A percentile compares a stretch with the other conserved stretches of the same genome.
Evolutionary conservation across 2,888 invertebrate genomes (phyloP).

Genomic region (Lasioglossum zephyrum): DNA sequence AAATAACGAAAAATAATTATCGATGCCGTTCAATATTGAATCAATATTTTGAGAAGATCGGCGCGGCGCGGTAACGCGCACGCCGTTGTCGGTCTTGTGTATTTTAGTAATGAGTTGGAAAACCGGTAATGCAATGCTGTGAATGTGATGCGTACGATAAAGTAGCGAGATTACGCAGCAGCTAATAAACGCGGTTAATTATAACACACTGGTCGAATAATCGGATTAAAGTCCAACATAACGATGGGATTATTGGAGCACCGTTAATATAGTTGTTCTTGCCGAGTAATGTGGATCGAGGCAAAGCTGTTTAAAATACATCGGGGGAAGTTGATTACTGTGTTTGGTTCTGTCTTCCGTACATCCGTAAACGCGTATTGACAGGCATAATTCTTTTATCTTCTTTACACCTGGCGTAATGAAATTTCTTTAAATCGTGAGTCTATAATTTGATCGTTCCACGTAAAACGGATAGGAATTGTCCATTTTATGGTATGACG

Average conservation of each 20-base stretch:
- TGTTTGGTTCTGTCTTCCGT: not conserved
- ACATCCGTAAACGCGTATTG: not conserved
- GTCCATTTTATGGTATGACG: not conserved
- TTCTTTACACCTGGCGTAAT: not conserved
- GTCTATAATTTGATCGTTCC: no score
- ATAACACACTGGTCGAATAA: constrained; percentile 75
- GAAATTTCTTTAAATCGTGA: not conserved
- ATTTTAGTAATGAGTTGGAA: constrained; percentile 6
- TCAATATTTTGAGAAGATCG: not conserved
- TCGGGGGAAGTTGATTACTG: not conserved
- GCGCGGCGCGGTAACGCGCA: not conserved
- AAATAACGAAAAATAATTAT: no score
- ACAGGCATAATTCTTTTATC: not conserved
- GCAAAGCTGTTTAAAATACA: constrained; percentile 33
- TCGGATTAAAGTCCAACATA: constrained; percentile 77
- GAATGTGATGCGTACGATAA: constrained; percentile 37
- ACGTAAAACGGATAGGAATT: no score
- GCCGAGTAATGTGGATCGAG: constrained; percentile 12
- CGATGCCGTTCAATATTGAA: not conserved
- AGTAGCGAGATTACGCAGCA: constrained; percentile 53
- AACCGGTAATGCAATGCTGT: not conserved
- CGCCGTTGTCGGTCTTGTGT: not conserved
- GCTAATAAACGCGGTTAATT: constrained; percentile 75
- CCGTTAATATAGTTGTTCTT: constrained; percentile 60
- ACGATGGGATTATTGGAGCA: constrained; percentile 74